A percentile compares a stretch with the other conserved stretches of the same genome.
Conservation (phyloP, 2,797 vertebrate genomes). For the Emys orbicularis region DNA sequence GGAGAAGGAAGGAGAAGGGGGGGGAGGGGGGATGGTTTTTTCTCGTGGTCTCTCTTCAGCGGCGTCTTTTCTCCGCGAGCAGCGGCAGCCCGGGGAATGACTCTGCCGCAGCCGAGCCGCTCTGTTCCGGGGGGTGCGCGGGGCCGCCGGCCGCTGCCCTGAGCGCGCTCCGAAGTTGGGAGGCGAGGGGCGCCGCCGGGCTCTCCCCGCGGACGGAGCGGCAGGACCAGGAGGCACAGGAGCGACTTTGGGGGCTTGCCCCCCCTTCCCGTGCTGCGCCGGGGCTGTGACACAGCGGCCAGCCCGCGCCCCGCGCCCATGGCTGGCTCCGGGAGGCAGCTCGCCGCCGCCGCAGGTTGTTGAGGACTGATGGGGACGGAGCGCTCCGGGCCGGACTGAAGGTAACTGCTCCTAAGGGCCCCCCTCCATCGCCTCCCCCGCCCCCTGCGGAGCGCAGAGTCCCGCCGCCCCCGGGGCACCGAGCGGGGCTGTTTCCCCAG, state of each 20-base stretch:
- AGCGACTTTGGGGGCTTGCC: no score
- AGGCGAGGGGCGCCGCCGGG: no score
- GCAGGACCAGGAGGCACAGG: no score
- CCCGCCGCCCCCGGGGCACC: background rate
- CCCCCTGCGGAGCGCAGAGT: background rate
- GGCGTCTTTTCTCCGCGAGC: background rate
- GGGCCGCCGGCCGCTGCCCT: no score
- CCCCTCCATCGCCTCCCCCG: background rate
- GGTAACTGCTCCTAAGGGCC: background rate
- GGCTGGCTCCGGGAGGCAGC: constrained; percentile 56
- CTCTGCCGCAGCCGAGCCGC: constrained; percentile 29
- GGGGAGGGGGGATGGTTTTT: no score
- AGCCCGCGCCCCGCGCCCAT: background rate
- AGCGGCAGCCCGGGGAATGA: background rate
- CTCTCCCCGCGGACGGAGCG: no score
- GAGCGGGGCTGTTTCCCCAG: constrained; percentile 13
- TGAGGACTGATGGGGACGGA: constrained; percentile 66
- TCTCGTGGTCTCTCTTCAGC: no score
- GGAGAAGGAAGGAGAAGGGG: no score
- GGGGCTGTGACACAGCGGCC: no score
- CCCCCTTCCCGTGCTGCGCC: background rate
- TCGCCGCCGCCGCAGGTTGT: constrained; percentile 47
- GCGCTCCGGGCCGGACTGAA: background rate
- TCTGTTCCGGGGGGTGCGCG: background rate
- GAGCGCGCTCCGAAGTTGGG: no score